These are phyloP conservation scores for Nymphalis polychloros DNA, from an alignment of 2,888 invertebrate genomes.

Conservation along the genomic window DNA sequence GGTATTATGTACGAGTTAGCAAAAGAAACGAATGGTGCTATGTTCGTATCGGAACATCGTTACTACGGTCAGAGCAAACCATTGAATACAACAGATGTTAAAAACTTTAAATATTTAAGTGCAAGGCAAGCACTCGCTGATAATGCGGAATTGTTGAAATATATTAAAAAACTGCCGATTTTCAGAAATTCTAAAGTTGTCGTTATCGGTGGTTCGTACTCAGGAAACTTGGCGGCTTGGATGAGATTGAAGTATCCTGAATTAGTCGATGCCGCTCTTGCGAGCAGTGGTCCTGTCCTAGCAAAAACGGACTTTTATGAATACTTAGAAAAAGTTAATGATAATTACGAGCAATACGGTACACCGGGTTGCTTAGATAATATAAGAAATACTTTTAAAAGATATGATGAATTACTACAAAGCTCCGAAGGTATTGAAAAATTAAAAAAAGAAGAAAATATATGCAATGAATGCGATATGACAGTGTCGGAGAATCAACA, in stretches of 20 bases:
- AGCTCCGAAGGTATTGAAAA: constrained; percentile 53
- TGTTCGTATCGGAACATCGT: constrained; percentile 67
- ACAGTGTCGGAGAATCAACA: constrained; percentile 57
- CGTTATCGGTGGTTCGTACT: constrained; percentile 69
- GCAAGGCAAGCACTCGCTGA: constrained; percentile 69
- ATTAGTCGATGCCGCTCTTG: constrained; percentile 66
- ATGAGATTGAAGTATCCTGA: constrained; percentile 64
- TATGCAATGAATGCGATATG: constrained; percentile 62
- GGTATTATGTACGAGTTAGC: constrained; percentile 65
- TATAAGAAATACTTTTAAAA: constrained; percentile 54
- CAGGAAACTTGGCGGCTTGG: constrained; percentile 74
- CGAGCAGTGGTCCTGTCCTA: constrained; percentile 70
- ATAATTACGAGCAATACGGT: constrained; percentile 64
- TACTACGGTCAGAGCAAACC: constrained; percentile 72
- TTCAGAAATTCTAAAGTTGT: constrained; percentile 63
- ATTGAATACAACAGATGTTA: constrained; percentile 50
- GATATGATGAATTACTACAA: constrained; percentile 56
- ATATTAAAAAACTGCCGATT: constrained; percentile 50
- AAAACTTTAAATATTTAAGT: constrained; percentile 62
- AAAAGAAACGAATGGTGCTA: constrained; percentile 67
- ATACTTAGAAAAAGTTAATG: constrained; percentile 66
- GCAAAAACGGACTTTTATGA: constrained; percentile 70
- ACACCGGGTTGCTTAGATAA: constrained; percentile 53
- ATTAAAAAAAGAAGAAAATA: constrained; percentile 62
- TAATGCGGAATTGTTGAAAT: constrained; percentile 53